Conservation (phyloP, 2,888 invertebrate species). For the Sinelater perroti region DNA sequence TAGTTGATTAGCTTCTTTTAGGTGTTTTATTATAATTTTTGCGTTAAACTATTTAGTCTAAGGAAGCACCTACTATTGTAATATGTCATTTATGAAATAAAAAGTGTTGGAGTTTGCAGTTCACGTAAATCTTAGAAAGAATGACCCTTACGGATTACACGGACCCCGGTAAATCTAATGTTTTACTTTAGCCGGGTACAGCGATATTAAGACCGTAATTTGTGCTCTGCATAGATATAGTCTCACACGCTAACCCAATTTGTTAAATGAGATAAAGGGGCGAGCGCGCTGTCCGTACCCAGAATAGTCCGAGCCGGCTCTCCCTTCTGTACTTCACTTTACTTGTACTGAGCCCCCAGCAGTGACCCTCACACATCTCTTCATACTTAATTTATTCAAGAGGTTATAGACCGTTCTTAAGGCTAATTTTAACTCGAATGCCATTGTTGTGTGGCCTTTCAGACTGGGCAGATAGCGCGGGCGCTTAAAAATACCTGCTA, state of each 20-base stretch:
- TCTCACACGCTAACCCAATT: not conserved
- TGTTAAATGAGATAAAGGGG: not conserved
- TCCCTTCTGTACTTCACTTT: not conserved
- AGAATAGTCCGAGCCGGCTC: not conserved
- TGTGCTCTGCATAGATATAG: not conserved
- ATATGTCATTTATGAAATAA: no score
- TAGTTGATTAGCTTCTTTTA: no score
- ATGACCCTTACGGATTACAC: no score
- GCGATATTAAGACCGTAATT: constrained; percentile 3
- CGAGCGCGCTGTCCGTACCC: not conserved
- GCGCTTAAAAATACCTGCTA: constrained; percentile 2
- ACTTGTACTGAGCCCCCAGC: constrained; percentile 8
- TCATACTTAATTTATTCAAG: not conserved
- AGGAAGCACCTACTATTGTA: no score
- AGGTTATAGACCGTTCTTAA: constrained; percentile 6
- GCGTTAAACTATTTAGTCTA: no score
- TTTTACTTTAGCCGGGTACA: not conserved
- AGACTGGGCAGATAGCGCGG: not conserved
- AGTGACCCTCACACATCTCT: not conserved
- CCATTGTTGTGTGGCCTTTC: constrained; percentile 1
- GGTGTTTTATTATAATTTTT: no score
- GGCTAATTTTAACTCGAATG: constrained; percentile 13
- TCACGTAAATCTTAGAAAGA: no score
- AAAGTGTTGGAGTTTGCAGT: no score
- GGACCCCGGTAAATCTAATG: no score